Base-by-base conservation (phyloP, 2,113 vertebrate genomes). In the Brachyistius frenatus region DNA sequence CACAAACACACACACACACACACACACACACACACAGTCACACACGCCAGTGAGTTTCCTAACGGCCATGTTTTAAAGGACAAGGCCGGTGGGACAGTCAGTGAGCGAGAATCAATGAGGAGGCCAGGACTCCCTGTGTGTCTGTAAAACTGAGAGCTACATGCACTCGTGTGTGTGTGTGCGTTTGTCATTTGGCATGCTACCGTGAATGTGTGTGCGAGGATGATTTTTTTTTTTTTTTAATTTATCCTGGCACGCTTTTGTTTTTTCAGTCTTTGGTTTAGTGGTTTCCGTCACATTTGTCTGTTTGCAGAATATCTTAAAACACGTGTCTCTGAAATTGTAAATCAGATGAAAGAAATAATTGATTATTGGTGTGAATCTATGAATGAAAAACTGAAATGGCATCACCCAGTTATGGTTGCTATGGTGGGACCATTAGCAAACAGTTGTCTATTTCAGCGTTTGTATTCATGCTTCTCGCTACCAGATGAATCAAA, bases 91-190 rank as follows among this genome's bases (percentile, higher is more conserved):
- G 91, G 88, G 91, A 91, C 82, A 75, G 86, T 63, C 87, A 91
- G 84, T 85, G 88, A 92, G 90, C 78, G 3, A 85, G 91, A 92
- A 91, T 92, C 91, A 88, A 91, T 92, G 91, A 86, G 86, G 58
- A 69, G 81, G 71, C 62, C 4, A 65, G 46, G 80, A 72, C 82
- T 81, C 86, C 68, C 78, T 5, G 70, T 57, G 76, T 53, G 64
- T 71, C 75, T 36, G 8, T 61, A 68, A 78, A 78, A 77, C 50
- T 54, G 57, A 78, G 61, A 73, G 67, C 72, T 55, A 66, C 84
- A 80, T 67, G 39, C 47, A 47, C 23, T 55, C 8, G 5, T 65
- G 46, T 62, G 15, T 72, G 36, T 52, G 36, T 30, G 46, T 54
- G 64, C 72, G 68, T 67, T n/a, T 64, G 37, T 50, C 10, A 33